Base-by-base conservation (phyloP, 2,888 invertebrate species). In the Cryptophagus acutangulus region DNA sequence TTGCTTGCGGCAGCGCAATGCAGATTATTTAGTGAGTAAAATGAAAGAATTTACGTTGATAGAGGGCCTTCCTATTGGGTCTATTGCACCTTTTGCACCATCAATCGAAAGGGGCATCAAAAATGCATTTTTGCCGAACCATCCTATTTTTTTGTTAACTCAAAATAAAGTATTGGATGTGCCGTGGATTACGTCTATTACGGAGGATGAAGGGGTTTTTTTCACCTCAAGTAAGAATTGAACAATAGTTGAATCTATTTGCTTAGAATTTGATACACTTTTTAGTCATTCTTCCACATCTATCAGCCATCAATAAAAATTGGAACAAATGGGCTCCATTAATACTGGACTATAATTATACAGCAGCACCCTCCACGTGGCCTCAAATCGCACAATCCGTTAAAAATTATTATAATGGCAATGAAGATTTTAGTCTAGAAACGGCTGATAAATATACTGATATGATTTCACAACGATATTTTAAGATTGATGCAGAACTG, bases 391-490 rank as follows among this genome's bases (percentile, higher is more conserved):
- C 55, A 1, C 9, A 45, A 16, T 34, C 45, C 41, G 48, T 51
- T 13, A 39, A 38, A 41, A 13, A 48, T 18, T 38, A 38, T 17
- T 57, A 56, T 38, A 38, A 52, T 2, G 46, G 39, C 17, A 36
- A 45, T 13, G 29, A 44, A 31, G 28, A 35, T 5, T 35, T 54
- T 12, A 40, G 36, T 9, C 28, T 12, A 16, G 38, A 42, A 13
- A 46, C 1, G 3, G 4, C 16, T 3, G 12, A 16, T n/a, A 15
- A 13, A 9, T 31, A 5, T 31, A 8, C 31, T 5, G n/a, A 31
- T 3, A 36, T 48, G 31, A 13, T 79, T 1, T 71, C 81, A 0
- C 82, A 83, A 59, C 67, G 80, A 3, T 63, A 78, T 0, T 81
- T 81, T 54, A 66, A 69, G 1, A 71, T 65, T 1, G 76, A 75